A percentile compares a stretch with the other conserved stretches of the same genome.
Evolutionary conservation across 2,113 vertebrate genomes (phyloP).

Genomic region (Nettapus auritus): DNA sequence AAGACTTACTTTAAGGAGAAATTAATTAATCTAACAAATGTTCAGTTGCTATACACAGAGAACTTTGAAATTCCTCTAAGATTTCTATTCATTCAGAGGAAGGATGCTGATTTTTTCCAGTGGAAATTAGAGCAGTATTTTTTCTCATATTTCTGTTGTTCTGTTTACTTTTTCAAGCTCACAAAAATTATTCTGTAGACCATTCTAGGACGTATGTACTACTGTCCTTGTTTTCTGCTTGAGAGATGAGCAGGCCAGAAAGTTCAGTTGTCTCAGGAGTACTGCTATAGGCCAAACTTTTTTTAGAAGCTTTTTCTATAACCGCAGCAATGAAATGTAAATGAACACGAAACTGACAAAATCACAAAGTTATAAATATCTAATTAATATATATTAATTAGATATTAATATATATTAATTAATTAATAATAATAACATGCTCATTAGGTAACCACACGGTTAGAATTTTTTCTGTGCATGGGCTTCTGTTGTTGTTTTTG

Average conservation of each 20-base stretch:
- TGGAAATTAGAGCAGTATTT: not conserved
- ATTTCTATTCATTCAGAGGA: not conserved
- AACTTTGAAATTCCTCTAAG: not conserved
- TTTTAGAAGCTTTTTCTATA: not conserved
- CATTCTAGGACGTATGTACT: not conserved
- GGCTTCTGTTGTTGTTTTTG: too few relatives aligned
- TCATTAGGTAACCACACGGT: accelerated
- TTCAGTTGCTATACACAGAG: not conserved
- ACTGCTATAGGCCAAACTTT: not conserved
- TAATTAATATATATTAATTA: not conserved
- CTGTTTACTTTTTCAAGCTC: not conserved
- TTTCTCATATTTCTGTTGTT: not conserved
- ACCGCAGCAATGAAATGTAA: not conserved
- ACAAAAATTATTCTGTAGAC: not conserved
- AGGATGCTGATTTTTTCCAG: accelerated
- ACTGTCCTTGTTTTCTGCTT: not conserved
- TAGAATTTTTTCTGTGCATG: not conserved
- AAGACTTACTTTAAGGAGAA: accelerated
- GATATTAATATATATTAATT: too few relatives aligned
- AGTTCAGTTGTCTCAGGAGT: not conserved
- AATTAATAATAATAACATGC: not conserved
- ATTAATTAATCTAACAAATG: not conserved
- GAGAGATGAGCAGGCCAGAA: not conserved
- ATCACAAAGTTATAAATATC: not conserved
- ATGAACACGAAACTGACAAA: not conserved